Base-by-base conservation (phyloP, 35 echinoderm and acorn worm species). In the Apostichopus parvimensis region DNA sequence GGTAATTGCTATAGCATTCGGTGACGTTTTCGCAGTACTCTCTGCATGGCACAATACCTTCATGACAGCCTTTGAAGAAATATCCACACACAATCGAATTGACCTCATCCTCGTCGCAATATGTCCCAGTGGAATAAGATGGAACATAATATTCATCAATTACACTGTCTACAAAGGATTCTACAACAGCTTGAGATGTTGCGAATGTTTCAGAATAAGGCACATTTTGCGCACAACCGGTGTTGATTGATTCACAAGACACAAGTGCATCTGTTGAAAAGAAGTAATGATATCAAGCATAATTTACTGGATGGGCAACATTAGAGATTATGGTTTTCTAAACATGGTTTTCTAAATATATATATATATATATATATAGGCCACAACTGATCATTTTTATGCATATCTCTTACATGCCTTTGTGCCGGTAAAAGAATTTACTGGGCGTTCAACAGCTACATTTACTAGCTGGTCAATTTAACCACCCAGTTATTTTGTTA, bases 201-300 rank as follows among this genome's bases (percentile, higher is more conserved):
- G 86, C 25, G n/a, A 87, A 87, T 73, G 86, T 87, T 24, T 87
- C 65, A 6, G n/a, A 61, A 55, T 87, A 87, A 61, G 86, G 86
- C 0, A 87, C 13, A 34, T 28, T 65, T 9, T n/a, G 14, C 8
- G 9, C 57, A 53, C 86, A 87, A 23, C 26, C 23, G 2, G n/a
- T 24, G 60, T 87, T 87, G 8, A 87, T 24, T 26, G 59, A 21
- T 87, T 87, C 86, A 73, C 86, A 87, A 26, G 60, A 28, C 60
- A 65, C 22, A 9, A 28, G 9, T 70, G 86, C 60, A 68, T 87
- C 86, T 87, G 34, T 53, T 12, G 83, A 61, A 25, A 15, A 12
- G 24, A 9, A n/a, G 60, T 4, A 2, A 87, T 12, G 58, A 5
- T 34, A 34, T 2, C 28, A 34, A 34, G 28, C 28, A 34, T 34